These are phyloP conservation scores for Siniperca undulata DNA, from an alignment of 2,797 vertebrate genomes.

Conservation along the genomic window DNA sequence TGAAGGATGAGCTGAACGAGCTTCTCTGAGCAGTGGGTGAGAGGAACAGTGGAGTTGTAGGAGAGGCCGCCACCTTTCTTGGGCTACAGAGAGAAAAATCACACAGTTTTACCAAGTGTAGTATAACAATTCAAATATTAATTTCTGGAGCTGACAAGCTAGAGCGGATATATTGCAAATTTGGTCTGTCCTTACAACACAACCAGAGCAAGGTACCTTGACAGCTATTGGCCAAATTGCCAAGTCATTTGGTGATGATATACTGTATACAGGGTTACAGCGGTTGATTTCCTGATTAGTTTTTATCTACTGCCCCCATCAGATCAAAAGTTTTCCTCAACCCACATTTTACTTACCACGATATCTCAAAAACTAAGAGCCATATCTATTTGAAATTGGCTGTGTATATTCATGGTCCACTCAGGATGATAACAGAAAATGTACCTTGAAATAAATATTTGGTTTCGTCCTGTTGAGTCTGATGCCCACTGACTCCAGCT, in stretches of 20 bases:
- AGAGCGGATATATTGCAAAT: neutral
- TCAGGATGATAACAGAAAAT: conserved; percentile 5
- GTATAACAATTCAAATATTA: neutral
- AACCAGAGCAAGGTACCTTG: neutral
- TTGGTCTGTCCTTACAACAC: neutral
- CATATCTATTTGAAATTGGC: neutral
- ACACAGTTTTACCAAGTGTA: neutral
- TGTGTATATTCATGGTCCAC: neutral
- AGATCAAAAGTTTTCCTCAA: neutral
- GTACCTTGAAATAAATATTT: conserved; percentile 99
- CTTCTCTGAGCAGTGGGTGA: conserved; percentile 98
- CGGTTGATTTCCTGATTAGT: neutral
- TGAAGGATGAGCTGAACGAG: conserved; percentile 98
- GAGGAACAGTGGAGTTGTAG: conserved; percentile 96
- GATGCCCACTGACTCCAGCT: conserved; percentile 97
- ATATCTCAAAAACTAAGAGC: neutral
- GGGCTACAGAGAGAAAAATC: conserved; percentile 82
- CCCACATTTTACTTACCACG: neutral
- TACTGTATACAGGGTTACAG: too few species aligned
- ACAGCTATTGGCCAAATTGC: neutral
- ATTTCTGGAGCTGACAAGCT: neutral
- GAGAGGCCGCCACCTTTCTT: conserved; percentile 99
- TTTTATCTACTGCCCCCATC: neutral
- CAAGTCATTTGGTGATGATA: neutral
- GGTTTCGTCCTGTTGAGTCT: conserved; percentile 96